phyloP scores from a whole-genome alignment of 2,888 invertebrate species.

The Eupithecia centaureata region DNA sequence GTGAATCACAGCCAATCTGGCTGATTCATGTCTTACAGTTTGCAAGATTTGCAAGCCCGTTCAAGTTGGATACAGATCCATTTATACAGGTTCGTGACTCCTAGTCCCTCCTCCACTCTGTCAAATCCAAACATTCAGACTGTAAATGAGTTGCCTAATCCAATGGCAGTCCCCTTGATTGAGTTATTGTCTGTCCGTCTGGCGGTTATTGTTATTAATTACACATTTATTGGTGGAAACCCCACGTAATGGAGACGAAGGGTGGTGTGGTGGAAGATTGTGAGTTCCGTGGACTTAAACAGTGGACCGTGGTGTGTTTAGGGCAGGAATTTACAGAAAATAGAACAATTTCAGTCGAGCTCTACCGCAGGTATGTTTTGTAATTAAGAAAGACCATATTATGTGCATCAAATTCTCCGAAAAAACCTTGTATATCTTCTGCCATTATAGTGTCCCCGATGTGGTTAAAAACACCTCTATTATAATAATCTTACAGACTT shows the following conservation, averaged over 20 bases:
- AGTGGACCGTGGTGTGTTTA: neutral
- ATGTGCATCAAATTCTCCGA: neutral
- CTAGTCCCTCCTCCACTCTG: neutral
- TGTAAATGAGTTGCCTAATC: conserved; percentile 32
- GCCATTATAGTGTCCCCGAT: neutral
- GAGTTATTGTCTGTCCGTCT: conserved; percentile 61
- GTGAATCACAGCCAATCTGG: neutral
- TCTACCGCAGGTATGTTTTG: neutral
- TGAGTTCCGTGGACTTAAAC: no score
- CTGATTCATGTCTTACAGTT: neutral
- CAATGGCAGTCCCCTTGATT: conserved; percentile 53
- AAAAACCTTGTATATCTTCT: neutral
- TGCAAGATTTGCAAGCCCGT: neutral
- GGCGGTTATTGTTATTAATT: conserved; percentile 72
- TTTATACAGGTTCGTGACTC: neutral
- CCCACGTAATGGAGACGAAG: conserved; percentile 43
- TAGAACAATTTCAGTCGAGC: neutral
- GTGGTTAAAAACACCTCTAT: neutral
- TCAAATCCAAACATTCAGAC: conserved; percentile 17
- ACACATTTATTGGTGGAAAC: conserved; percentile 66
- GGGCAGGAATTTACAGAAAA: neutral
- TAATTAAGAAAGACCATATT: neutral
- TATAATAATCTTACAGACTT: neutral
- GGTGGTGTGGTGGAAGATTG: neutral
- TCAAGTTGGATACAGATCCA: neutral